Percentiles rank a stretch among this genome's conserved stretches.
Conservation (phyloP, 2,888 invertebrate species). For the Leptarthrus brevirostris region DNA sequence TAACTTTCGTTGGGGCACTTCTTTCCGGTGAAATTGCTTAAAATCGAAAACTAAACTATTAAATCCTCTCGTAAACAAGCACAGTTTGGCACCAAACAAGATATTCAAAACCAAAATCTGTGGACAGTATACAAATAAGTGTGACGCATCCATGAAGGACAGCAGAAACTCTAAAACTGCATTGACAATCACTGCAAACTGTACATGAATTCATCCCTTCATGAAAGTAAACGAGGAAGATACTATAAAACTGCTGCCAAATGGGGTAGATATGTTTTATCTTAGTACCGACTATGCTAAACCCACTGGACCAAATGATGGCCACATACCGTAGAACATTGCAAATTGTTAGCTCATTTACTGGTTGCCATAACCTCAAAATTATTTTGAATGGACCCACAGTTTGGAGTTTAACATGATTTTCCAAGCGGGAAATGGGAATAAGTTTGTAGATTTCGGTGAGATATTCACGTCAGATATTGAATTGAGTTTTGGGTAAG, state of each 20-base stretch:
- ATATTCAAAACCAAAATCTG: no score
- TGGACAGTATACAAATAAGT: no score
- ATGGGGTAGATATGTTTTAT: neutral
- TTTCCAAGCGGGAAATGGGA: neutral
- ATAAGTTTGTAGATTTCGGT: constrained; percentile 4
- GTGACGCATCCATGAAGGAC: neutral
- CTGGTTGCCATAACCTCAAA: constrained; percentile 10
- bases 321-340: neutral
- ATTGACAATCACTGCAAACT: neutral
- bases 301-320: neutral
- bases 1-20: no score
- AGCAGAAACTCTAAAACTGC: neutral
- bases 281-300: neutral
- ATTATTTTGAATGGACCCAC: constrained; percentile 4
- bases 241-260: neutral
- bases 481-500: neutral
- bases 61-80: no score
- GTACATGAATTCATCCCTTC: neutral
- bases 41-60: no score
- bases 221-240: neutral
- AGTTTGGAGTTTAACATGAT: neutral
- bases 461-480: neutral
- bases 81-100: no score
- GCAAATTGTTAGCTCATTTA: constrained; percentile 7
- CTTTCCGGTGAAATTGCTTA: no score